Base-by-base conservation (phyloP, 2,797 vertebrate genomes). In the Lagorchestes hirsutus region DNA sequence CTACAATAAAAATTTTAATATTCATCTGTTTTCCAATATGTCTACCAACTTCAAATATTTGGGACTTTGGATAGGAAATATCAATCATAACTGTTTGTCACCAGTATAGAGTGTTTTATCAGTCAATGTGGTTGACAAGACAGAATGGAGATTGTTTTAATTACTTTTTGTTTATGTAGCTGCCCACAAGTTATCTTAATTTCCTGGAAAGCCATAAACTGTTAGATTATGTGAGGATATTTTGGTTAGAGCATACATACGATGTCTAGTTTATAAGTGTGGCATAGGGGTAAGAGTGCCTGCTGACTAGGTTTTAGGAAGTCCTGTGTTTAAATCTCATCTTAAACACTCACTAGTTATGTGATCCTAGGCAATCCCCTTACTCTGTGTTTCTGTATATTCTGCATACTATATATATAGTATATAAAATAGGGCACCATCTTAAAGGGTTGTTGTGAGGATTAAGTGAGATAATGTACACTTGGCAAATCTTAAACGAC, bases 131-230 rank as follows among this genome's bases (percentile, higher is more conserved):
- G 95, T 55, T 97, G 87, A 91, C 29, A 96, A 96, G 94, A 34
- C 56, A 93, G 54, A 31, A 67, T 92, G 55, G 93, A 5, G 2
- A 50, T 92, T 95, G 13, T 94, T 97, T 97, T 55, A 54, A 34
- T 91, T 55, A 28, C 40, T 95, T 94, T 96, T 94, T 95, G 6
- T 22, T 95, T 82, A 54, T 28, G 74, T 31, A 97, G 8, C 22
- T 94, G 54, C 6, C 34, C 67, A 94, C 93, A 96, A 98, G 97
- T 95, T 91, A 97, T 97, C 91, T 50, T 94, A 97, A 62, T 55
- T 96, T 97, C 94, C 96, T 96, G 50, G 93, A 97, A 97, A 24
- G 22, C 40, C 40, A 12, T 50, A 50, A 50, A 87, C 74, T 46
- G 6, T 87, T 90, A 96, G 91, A 40, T 96, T 97, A 90, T 96